A percentile compares a stretch with the other conserved stretches of the same genome.
Conservation (phyloP, 2,888 invertebrate genomes). For the Apocheima hispidaria region DNA sequence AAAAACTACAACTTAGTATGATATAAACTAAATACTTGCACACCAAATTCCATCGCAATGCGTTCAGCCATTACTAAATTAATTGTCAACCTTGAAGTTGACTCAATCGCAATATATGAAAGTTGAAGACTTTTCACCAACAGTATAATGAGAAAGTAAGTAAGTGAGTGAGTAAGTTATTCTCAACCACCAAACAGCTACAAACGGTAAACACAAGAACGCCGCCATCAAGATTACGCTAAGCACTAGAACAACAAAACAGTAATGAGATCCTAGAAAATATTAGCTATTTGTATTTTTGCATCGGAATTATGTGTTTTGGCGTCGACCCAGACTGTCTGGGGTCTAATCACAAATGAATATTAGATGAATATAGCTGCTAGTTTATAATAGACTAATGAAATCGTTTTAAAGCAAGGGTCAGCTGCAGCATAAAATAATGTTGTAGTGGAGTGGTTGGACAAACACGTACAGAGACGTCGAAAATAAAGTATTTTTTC, state of each 20-base stretch:
- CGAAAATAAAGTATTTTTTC: background rate
- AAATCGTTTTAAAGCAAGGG: conserved; percentile 3
- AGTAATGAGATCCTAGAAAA: conserved; percentile 25
- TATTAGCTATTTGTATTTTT: conserved; percentile 25
- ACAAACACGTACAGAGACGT: background rate
- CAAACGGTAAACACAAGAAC: background rate
- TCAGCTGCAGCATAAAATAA: background rate
- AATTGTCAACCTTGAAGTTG: no score
- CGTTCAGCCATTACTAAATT: no score
- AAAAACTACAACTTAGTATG: no score
- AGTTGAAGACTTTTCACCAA: no score
- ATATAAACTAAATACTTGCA: no score
- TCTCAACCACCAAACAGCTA: no score
- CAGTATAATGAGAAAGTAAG: no score
- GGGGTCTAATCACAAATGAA: conserved; percentile 29
- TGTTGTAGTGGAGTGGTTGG: background rate
- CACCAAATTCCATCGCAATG: no score
- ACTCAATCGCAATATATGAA: no score
- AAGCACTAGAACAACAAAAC: conserved; percentile 16
- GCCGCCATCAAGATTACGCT: conserved; percentile 5
- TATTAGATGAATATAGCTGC: conserved; percentile 29
- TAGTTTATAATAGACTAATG: conserved; percentile 1
- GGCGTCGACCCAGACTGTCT: conserved; percentile 29
- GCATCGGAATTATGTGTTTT: conserved; percentile 23
- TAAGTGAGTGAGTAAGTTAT: no score